A percentile compares a stretch with the other conserved stretches of the same genome.
These are phyloP conservation scores for Rhynchonycteris naso DNA, from an alignment of 2,797 vertebrate species.

Conservation along the genomic window DNA sequence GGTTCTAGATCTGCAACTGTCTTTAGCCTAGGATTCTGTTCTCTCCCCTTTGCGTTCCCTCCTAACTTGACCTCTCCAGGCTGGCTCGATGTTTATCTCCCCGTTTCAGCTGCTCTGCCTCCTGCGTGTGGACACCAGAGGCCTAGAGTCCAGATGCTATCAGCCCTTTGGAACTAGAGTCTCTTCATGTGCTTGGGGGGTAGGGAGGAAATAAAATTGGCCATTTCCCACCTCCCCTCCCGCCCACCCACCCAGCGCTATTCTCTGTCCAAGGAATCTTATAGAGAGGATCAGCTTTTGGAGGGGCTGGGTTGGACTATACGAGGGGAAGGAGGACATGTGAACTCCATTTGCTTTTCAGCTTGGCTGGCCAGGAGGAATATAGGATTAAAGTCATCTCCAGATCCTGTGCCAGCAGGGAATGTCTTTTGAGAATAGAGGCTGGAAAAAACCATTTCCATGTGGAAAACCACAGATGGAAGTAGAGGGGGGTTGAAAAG, in stretches of 20 bases:
- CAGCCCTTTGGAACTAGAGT: constrained; percentile 16
- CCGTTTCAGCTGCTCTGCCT: neutral
- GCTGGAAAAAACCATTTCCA: neutral
- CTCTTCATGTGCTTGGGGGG: neutral
- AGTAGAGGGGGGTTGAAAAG: neutral
- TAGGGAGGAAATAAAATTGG: neutral
- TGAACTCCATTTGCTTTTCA: neutral
- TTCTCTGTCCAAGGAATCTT: constrained; percentile 11
- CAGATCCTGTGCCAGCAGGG: neutral
- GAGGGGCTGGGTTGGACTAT: neutral
- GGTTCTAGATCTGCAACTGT: neutral
- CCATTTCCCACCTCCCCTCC: neutral
- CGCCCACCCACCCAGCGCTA: neutral
- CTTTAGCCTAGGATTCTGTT: neutral
- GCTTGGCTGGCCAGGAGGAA: neutral
- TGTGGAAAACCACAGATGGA: neutral
- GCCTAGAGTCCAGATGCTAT: constrained; percentile 4
- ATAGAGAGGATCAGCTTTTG: neutral
- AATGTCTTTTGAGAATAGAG: constrained; percentile 6
- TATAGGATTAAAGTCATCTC: neutral
- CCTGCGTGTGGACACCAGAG: neutral
- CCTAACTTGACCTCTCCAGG: neutral
- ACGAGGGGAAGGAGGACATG: neutral
- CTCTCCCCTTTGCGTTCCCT: neutral
- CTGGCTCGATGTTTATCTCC: neutral